Base-by-base conservation (phyloP, 2,113 vertebrate genomes). In the Gopherus flavomarginatus region DNA sequence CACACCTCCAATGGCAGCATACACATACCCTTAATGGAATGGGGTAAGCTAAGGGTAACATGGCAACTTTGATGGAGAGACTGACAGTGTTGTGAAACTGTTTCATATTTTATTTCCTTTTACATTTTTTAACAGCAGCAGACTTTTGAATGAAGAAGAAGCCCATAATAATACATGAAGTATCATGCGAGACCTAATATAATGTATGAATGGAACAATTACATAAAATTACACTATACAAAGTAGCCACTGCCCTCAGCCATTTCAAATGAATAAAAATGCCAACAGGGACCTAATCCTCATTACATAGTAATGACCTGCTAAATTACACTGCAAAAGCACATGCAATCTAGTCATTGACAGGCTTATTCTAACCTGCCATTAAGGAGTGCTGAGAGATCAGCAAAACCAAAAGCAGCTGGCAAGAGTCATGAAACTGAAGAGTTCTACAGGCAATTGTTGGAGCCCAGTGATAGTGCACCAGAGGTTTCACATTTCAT, bases 211-310 rank as follows among this genome's bases (percentile, higher is more conserved):
- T 77, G 26, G n/a, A 86, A 93, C 78, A 95, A 96, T 94, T 94
- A 94, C 50, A 83, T 82, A 85, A 91, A 96, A 95, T 62, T 80
- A 84, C 1, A 1, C 49, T 90, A 56, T 80, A 80, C 86, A 88
- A 90, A 83, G 57, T 3, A 97, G 81, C 21, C 29, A 95, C 95
- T 95, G 57, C 83, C 88, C 52, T 95, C 90, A 90, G 69, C 82
- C 31, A 27, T 87, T 81, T 81, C 50, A 83, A 92, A 85, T 0
- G 3, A 95, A 90, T 83, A 44, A 86, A 96, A 95, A 95, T 91
- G 86, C 69, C 96, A 96, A 86, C 91, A 95, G 90, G 83, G 72
- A 92, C 47, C 16, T 47, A 50, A 95, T 84, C 69, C 93, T 96
- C 92, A 90, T 95, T 93, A 93, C 3, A 90, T 65, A 91, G 50